phyloP scores from a whole-genome alignment of 2,888 invertebrate species.

The Drosophila prolongata region DNA sequence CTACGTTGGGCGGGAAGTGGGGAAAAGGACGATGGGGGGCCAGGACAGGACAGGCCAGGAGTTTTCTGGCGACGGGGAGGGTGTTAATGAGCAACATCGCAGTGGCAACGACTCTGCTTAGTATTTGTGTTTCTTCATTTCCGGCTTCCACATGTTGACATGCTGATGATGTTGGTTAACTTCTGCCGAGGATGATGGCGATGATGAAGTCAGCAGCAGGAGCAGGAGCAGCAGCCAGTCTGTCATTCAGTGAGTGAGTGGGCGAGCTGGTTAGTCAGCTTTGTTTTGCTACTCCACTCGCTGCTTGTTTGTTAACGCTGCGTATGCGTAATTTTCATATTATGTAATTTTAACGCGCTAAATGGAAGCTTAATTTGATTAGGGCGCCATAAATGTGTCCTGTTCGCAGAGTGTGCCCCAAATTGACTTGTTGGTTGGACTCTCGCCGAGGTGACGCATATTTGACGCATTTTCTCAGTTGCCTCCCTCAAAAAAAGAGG shows the following conservation, averaged over 20 bases:
- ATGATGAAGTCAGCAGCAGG: constrained; percentile 50
- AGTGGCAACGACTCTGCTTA: constrained; percentile 73
- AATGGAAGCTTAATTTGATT: constrained; percentile 77
- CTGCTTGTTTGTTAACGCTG: constrained; percentile 49
- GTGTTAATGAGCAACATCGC: constrained; percentile 74
- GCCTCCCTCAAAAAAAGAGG: constrained; percentile 12
- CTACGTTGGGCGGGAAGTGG: constrained; percentile 1
- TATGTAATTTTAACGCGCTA: constrained; percentile 76
- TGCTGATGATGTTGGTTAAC: constrained; percentile 58
- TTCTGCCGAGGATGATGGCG: constrained; percentile 44
- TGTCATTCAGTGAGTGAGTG: constrained; percentile 51
- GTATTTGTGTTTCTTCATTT: constrained; percentile 79
- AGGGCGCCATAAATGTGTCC: constrained; percentile 67
- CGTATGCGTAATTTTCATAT: constrained; percentile 79
- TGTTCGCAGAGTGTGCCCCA: constrained; percentile 32
- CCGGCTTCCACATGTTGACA: constrained; percentile 79
- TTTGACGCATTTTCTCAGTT: constrained; percentile 56
- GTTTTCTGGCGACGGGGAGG: constrained; percentile 17
- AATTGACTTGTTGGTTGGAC: constrained; percentile 42
- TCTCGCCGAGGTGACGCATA: constrained; percentile 57
- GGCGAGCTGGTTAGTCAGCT: constrained; percentile 63
- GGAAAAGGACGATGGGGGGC: constrained; percentile 6
- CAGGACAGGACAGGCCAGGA: constrained; percentile 8
- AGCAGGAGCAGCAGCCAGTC: constrained; percentile 29
- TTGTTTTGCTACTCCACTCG: constrained; percentile 56